Base-by-base conservation (phyloP, 30 jellyfish, hydroid and myxozoan genomes). In the Hydractinia symbiolongicarpus region DNA sequence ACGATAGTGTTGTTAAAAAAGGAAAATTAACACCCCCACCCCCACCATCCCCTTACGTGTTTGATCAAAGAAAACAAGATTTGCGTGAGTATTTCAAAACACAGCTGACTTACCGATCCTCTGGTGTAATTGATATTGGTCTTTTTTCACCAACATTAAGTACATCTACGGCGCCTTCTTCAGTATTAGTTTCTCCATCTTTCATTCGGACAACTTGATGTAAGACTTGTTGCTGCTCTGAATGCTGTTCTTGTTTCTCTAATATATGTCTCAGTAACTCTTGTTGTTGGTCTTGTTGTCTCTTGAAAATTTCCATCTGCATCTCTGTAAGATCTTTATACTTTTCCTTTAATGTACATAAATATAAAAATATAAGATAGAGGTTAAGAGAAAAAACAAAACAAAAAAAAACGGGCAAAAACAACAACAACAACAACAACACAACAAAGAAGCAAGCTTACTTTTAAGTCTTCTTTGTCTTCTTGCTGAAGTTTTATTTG, bases 241-340 rank as follows among this genome's bases (percentile, higher is more conserved):
- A 51, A 9, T 85, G 70, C 49, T 77, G 88, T 68, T 86, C 89
- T 7, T 90, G 96, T 56, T 90, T 82, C 62, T 86, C 96, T 66
- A 84, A 90, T 52, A 90, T 54, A 50, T 68, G 88, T 20, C 76
- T 67, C 56, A 72, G 76, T 8, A 56, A 54, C 55, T 69, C 76
- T 55, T 77, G 82, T 50, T 77, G 72, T 51, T 89, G 94, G 4
- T 67, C 90, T 16, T 62, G 91, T 70, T 76, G 91, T 76, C 83
- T 90, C 61, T 75, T 57, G 7, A 76, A 8, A 15, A 51, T 50
- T 58, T 64, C 74, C 40, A n/a, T 64, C 40, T 64, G 74, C 17
- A 64, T n/a, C 74, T 64, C 74, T 13, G 74, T 64, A 7, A 64
- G 40, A 51, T 64, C 74, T 64, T 4, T 64, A 51, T 6, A 64